Percentiles rank a stretch among this genome's conserved stretches.
Evolutionary conservation across 1,140 invertebrate genomes (phyloP).

Genomic region (Drosophila bocki): DNA sequence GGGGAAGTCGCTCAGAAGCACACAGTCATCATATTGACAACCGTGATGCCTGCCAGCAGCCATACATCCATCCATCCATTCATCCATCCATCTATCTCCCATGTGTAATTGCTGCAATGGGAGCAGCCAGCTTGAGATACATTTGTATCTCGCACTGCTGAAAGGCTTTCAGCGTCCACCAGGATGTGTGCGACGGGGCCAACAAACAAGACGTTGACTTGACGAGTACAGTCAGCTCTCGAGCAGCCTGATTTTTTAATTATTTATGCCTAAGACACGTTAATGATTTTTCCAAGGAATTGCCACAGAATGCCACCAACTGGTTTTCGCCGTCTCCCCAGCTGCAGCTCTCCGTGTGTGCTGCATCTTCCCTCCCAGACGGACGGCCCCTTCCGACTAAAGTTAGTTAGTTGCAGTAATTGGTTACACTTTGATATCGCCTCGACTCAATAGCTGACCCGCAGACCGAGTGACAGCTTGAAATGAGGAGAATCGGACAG

Average conservation of each 20-base stretch:
- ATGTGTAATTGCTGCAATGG: constrained; percentile 62
- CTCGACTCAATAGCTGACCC: constrained; percentile 37
- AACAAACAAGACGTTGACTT: constrained; percentile 44
- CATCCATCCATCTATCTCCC: constrained; percentile 38
- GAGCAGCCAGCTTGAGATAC: constrained; percentile 42
- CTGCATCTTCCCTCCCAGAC: constrained; percentile 11
- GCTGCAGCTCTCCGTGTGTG: constrained; percentile 1
- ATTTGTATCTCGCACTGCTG: constrained; percentile 42
- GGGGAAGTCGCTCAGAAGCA: constrained; percentile 39
- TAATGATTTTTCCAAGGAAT: constrained; percentile 77
- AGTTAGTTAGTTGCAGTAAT: constrained; percentile 40
- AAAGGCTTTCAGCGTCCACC: constrained; percentile 46
- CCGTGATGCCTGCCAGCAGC: constrained; percentile 56
- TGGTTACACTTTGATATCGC: constrained; percentile 47
- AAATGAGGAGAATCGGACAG: constrained; percentile 24
- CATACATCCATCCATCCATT: constrained; percentile 32
- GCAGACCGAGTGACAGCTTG: constrained; percentile 43
- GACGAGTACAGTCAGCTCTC: constrained; percentile 46
- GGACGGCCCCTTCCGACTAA: constrained; percentile 21
- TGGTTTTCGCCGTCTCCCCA: constrained; percentile 34
- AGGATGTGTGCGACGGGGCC: constrained; percentile 64
- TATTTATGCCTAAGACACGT: constrained; percentile 82
- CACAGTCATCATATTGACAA: constrained; percentile 71
- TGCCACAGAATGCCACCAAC: constrained; percentile 49
- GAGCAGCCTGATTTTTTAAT: constrained; percentile 66